Base-by-base conservation (phyloP, 2,888 invertebrate species). In the Drosophila yooni region DNA sequence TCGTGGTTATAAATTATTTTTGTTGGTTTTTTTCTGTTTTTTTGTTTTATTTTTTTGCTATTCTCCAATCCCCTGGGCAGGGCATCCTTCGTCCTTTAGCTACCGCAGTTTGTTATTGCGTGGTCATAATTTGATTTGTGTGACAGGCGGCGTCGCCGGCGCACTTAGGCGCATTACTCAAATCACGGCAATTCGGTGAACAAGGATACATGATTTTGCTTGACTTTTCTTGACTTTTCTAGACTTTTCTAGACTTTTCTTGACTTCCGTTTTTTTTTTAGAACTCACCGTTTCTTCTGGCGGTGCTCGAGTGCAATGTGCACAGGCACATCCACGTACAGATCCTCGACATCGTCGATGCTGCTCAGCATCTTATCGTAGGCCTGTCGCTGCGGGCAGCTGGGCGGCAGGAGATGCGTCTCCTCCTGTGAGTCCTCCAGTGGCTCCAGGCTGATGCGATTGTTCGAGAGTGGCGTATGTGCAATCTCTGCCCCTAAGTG, bases 341-440 rank as follows among this genome's bases (percentile, higher is more conserved):
- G 79, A 79, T 93, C 92, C 83, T 93, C 93, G 51, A 92, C 91
- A 75, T 93, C 93, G 65, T 91, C 92, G 72, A 91, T 91, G 68
- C 84, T 85, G 65, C 85, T 88, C 74, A 92, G 79, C 83, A 92
- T 79, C 68, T 87, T 81, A 70, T 76, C 83, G 61, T 83, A 89
- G 31, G 81, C 82, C 74, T 82, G 75, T 25, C 78, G 71, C 54
- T 84, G 88, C n/a, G 77, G 76, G 38, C 83, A 89, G 5, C 73
- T 63, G 18, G 61, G 31, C 21, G 74, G 51, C 48, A 57, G 27
- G 48, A 57, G 43, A 25, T 68, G 52, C 10, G 54, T 3, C 18
- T 63, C 65, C 68, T 43, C 40, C 15, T 43, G 43, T 5, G 51
- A 34, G 5, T 62, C 68, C 11, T 60, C 72, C 51, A 50, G 36